Evolutionary conservation across 1,140 invertebrate genomes (phyloP).

Genomic region (Trachymyrmex septentrionalis): DNA sequence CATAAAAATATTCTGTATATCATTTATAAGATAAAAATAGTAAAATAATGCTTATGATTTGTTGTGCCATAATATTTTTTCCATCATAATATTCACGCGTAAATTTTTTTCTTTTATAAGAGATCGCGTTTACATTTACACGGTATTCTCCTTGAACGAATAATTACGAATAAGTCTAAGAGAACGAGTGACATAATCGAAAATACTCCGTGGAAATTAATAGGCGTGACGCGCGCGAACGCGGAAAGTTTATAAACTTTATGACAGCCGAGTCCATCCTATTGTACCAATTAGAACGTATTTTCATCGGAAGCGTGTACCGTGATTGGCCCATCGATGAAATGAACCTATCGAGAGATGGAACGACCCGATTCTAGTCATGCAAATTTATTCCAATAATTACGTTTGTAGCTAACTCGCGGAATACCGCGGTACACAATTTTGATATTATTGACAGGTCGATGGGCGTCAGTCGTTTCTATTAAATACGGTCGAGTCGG

Average conservation of each 20-base stretch:
- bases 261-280: slow-evolving; percentile 54
- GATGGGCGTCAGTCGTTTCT: slow-evolving; percentile 58
- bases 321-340: slow-evolving; percentile 57
- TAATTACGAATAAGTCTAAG: slow-evolving; percentile 31
- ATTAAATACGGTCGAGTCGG: slow-evolving; percentile 39
- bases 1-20: background rate
- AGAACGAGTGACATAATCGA: slow-evolving; percentile 29
- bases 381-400: slow-evolving; percentile 66
- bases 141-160: background rate
- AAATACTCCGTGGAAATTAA: slow-evolving; percentile 52
- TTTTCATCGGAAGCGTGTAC: slow-evolving; percentile 59
- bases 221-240: slow-evolving; percentile 27
- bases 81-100: background rate
- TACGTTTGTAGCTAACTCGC: slow-evolving; percentile 63
- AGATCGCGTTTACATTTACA: slow-evolving; percentile 11
- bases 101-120: background rate
- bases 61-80: background rate
- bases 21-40: background rate
- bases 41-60: background rate
- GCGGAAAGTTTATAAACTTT: slow-evolving; percentile 62
- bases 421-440: slow-evolving; percentile 63
- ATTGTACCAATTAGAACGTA: slow-evolving; percentile 61
- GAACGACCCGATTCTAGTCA: slow-evolving; percentile 54
- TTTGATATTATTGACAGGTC: slow-evolving; percentile 64
- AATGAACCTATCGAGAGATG: slow-evolving; percentile 59